These are phyloP conservation scores for Eupsittula cactorum DNA, from an alignment of 2,113 vertebrate species.

Conservation along the genomic window DNA sequence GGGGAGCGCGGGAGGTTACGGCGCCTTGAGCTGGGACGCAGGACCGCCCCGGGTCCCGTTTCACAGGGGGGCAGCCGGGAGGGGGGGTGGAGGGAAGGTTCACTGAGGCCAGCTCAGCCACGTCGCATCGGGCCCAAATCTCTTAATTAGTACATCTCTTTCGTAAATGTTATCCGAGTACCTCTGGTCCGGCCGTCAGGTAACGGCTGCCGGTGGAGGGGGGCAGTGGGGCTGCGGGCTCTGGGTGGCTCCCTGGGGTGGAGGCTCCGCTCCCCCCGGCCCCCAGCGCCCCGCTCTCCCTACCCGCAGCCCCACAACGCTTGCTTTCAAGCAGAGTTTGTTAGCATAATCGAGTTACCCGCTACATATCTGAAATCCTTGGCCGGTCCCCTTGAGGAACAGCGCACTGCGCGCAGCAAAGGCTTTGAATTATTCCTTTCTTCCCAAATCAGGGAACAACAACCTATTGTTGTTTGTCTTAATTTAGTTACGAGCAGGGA, in stretches of 20 bases:
- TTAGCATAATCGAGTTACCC: constrained; percentile 56
- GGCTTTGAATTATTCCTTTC: constrained; percentile 40
- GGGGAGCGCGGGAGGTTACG: background rate
- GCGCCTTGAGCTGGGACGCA: background rate
- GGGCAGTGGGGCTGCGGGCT: background rate
- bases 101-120: background rate
- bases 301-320: background rate
- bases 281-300: background rate
- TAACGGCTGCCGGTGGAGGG: background rate
- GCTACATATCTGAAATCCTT: constrained; percentile 39
- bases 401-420: background rate
- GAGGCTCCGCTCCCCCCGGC: background rate
- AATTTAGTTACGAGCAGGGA: background rate
- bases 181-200: background rate
- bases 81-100: background rate
- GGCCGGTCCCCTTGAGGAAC: constrained; percentile 18
- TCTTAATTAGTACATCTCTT: background rate
- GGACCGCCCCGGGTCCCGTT: background rate
- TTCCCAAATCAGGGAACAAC: constrained; percentile 12
- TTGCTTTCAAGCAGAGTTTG: constrained; percentile 7
- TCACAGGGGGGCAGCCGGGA: background rate
- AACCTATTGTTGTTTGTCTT: constrained; percentile 17
- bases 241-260: background rate
- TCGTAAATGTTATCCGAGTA: background rate
- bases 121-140: background rate